Percentiles rank a stretch among this genome's conserved stretches.
Evolutionary conservation across 2,888 invertebrate genomes (phyloP).

Genomic region (Bedellia somnulentella): DNA sequence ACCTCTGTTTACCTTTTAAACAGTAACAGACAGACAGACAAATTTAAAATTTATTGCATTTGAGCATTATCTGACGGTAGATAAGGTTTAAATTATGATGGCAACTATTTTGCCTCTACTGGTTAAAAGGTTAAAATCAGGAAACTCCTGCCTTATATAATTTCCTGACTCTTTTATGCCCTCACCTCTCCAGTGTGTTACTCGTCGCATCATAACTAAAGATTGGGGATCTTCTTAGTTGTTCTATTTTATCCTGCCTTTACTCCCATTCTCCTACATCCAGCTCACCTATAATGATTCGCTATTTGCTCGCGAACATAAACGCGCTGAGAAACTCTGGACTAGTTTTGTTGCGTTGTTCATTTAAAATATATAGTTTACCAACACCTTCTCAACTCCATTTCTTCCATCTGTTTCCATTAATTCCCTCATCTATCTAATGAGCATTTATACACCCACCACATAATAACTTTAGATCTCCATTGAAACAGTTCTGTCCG

Average conservation of each 20-base stretch:
- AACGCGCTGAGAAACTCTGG: constrained; percentile 38
- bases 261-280: constrained; percentile 45
- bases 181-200: too few relatives aligned
- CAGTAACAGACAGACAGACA: too few relatives aligned
- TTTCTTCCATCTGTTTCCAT: constrained; percentile 30
- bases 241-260: constrained; percentile 8
- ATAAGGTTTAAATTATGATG: too few relatives aligned
- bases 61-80: too few relatives aligned
- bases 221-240: too few relatives aligned
- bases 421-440: neutral
- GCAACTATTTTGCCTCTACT: too few relatives aligned
- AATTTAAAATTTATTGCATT: too few relatives aligned
- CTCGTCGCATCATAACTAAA: neutral
- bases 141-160: neutral
- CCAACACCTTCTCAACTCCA: too few relatives aligned
- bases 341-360: constrained; percentile 45
- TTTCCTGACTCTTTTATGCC: neutral
- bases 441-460: neutral
- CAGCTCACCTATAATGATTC: too few relatives aligned
- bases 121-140: neutral
- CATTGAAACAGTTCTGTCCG: neutral
- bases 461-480: too few relatives aligned
- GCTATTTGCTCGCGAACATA: constrained; percentile 30
- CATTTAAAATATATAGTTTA: too few relatives aligned
- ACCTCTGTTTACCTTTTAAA: too few relatives aligned